These are phyloP conservation scores for Thyatira batis DNA, from an alignment of 2,888 invertebrate species.

Conservation along the genomic window DNA sequence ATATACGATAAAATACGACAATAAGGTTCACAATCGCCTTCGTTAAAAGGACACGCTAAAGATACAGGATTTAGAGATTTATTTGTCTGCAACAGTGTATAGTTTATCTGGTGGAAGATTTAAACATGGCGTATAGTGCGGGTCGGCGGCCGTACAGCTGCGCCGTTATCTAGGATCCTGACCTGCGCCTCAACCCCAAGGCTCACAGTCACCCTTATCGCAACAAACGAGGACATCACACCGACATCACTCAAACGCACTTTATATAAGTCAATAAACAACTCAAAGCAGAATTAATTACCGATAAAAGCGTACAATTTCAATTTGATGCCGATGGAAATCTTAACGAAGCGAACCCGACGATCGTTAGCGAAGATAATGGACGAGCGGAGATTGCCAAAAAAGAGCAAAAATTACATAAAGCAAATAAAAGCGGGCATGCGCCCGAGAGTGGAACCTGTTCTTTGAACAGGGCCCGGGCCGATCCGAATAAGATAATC, in stretches of 20 bases:
- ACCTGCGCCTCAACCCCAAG: slow-evolving; percentile 67
- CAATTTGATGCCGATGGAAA: slow-evolving; percentile 70
- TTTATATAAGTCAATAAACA: slow-evolving; percentile 60
- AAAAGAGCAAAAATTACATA: slow-evolving; percentile 77
- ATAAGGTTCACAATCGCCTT: slow-evolving; percentile 18
- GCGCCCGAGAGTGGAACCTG: slow-evolving; percentile 65
- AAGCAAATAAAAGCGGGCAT: slow-evolving; percentile 78
- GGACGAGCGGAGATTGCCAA: slow-evolving; percentile 69
- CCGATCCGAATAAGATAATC: slow-evolving; percentile 77
- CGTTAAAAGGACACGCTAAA: slow-evolving; percentile 16
- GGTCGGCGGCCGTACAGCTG: slow-evolving; percentile 69
- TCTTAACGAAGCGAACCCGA: slow-evolving; percentile 68
- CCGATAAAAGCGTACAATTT: slow-evolving; percentile 58
- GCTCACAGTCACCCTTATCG: slow-evolving; percentile 65
- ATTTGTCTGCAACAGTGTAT: neutral
- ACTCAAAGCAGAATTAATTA: slow-evolving; percentile 54
- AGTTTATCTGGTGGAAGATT: slow-evolving; percentile 12
- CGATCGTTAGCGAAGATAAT: slow-evolving; percentile 78
- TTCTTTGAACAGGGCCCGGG: slow-evolving; percentile 51
- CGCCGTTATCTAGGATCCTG: slow-evolving; percentile 65
- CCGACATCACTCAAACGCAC: slow-evolving; percentile 51
- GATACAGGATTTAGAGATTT: neutral
- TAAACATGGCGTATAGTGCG: slow-evolving; percentile 26
- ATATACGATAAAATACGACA: slow-evolving; percentile 19
- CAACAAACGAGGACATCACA: slow-evolving; percentile 73